A percentile compares a stretch with the other conserved stretches of the same genome.
Conservation (phyloP, 2,888 invertebrate genomes). For the Sisyra terminalis region DNA sequence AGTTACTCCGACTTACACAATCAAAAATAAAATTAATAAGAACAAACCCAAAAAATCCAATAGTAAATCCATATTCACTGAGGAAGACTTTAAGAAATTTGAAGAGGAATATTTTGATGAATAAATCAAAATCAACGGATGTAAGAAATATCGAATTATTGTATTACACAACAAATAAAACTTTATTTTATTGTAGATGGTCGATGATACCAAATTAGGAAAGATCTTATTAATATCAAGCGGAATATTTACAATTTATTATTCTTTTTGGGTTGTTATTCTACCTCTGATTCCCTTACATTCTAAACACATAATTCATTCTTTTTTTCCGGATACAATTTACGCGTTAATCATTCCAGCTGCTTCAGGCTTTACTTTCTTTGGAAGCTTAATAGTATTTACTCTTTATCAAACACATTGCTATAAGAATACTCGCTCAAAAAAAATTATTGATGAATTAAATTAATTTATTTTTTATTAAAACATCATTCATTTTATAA, state of each 20-base stretch:
- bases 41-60: conserved; percentile 26
- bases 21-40: conserved; percentile 26
- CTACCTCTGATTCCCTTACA: conserved; percentile 48
- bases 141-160: background rate
- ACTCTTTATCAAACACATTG: conserved; percentile 35
- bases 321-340: conserved; percentile 34
- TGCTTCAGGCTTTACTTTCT: conserved; percentile 39
- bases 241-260: conserved; percentile 33
- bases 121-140: conserved; percentile 20
- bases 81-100: conserved; percentile 49
- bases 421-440: background rate
- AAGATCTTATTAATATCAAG: conserved; percentile 37
- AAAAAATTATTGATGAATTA: conserved; percentile 3
- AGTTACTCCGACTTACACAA: conserved; percentile 30
- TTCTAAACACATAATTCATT: conserved; percentile 29
- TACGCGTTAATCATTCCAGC: conserved; percentile 43
- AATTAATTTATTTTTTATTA: conserved; percentile 16
- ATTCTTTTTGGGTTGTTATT: conserved; percentile 48
- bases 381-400: conserved; percentile 46
- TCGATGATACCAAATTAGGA: conserved; percentile 35
- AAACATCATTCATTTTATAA: conserved; percentile 3
- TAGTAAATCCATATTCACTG: conserved; percentile 41
- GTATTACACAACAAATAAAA: too few relatives aligned
- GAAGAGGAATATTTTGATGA: conserved; percentile 44
- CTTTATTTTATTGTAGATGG: conserved; percentile 8